A percentile compares a stretch with the other conserved stretches of the same genome.
phyloP scores from a whole-genome alignment of 2,888 invertebrate species.

The Argynnis bischoffii region DNA sequence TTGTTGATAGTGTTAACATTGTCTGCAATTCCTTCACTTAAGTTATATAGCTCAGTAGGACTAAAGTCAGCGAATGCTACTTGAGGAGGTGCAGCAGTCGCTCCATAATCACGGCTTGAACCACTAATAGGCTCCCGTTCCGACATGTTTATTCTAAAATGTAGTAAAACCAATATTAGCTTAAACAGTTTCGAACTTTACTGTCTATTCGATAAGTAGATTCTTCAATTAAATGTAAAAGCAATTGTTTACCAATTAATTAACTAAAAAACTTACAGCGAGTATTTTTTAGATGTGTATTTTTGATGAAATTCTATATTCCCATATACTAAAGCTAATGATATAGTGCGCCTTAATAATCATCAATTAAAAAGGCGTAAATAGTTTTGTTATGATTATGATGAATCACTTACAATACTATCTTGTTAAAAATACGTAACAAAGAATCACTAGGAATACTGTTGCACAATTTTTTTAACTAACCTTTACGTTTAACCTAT shows the following conservation, averaged over 20 bases:
- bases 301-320: no score
- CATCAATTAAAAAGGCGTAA: conserved; percentile 23
- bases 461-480: conserved; percentile 15
- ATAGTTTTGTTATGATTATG: conserved; percentile 28
- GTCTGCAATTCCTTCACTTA: conserved; percentile 91
- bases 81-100: conserved; percentile 82
- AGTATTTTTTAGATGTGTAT: no score
- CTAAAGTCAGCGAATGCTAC: conserved; percentile 88
- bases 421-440: conserved; percentile 21
- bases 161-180: no score
- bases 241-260: no score
- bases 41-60: conserved; percentile 88
- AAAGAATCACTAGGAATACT: conserved; percentile 16
- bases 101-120: conserved; percentile 69
- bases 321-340: no score
- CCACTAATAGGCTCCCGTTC: conserved; percentile 69
- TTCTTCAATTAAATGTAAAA: no score
- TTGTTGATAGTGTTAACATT: conserved; percentile 90
- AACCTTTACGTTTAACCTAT: conserved; percentile 24
- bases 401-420: conserved; percentile 41
- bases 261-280: no score
- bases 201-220: no score
- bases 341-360: background rate
- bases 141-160: conserved; percentile 52
- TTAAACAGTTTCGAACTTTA: no score